Evolutionary conservation across 2,113 vertebrate genomes (phyloP).

Genomic region (Butastur rufipennis): DNA sequence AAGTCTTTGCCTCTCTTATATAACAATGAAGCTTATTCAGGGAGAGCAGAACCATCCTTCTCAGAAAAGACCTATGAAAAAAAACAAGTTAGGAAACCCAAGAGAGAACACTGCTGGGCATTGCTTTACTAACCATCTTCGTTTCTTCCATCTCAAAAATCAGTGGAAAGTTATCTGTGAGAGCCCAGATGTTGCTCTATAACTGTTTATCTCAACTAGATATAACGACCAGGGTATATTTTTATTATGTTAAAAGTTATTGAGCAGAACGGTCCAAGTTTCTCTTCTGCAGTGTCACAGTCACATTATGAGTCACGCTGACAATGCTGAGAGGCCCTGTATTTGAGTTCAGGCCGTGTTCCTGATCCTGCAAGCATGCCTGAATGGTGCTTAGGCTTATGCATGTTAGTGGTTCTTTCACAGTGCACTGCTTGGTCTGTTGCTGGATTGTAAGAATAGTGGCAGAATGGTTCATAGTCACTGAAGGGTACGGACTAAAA

Average conservation of each 20-base stretch:
- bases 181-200: not conserved
- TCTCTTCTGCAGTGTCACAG: not conserved
- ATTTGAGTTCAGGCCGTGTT: not conserved
- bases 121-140: not conserved
- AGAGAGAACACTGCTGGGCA: not conserved
- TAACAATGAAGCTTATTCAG: slow-evolving; percentile 52
- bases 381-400: not conserved
- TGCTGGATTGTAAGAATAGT: not conserved
- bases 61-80: not conserved
- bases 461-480: not conserved
- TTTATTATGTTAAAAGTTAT: not conserved
- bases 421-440: not conserved
- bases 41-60: slow-evolving; percentile 12
- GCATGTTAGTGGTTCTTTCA: not conserved
- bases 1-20: not conserved
- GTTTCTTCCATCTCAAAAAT: not conserved
- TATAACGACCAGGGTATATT: not conserved
- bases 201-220: not conserved
- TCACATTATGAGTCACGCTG: not conserved
- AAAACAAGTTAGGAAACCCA: not conserved
- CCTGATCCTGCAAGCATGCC: not conserved
- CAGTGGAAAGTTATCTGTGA: not conserved
- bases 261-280: not conserved
- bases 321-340: not conserved
- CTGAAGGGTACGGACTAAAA: not conserved